These are phyloP conservation scores for Callinectes sapidus DNA, from an alignment of 2,888 invertebrate genomes.

Conservation along the genomic window DNA sequence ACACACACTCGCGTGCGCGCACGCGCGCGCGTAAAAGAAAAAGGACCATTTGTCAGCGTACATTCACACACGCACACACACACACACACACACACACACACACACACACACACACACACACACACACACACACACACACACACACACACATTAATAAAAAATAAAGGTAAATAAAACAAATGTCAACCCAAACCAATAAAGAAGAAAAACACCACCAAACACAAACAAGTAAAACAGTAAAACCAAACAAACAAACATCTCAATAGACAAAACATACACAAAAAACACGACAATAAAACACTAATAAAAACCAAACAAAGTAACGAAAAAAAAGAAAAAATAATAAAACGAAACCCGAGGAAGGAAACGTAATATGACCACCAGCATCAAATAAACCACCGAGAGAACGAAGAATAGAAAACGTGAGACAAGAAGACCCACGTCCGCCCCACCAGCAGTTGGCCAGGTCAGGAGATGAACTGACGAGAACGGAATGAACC, in stretches of 20 bases:
- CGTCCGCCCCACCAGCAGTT: neutral
- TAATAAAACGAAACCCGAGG: neutral
- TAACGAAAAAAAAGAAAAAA: neutral
- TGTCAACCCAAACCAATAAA: neutral
- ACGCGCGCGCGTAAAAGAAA: neutral
- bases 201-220: neutral
- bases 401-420: neutral
- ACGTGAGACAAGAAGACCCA: neutral
- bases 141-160: neutral
- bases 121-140: neutral
- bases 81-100: no score
- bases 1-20: slow-evolving; percentile 2
- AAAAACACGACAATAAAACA: neutral
- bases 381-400: neutral
- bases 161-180: neutral
- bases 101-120: slow-evolving; percentile 1
- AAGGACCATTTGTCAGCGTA: no score
- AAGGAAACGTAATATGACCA: neutral
- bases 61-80: no score
- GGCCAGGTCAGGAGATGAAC: neutral
- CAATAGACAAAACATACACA: neutral
- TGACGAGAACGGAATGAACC: no score
- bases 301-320: neutral
- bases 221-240: neutral
- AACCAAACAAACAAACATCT: neutral